Evolutionary conservation across 2,797 vertebrate genomes (phyloP), one percentile per base, ranked within the genome.

Genomic region (Siniperca obscura): DNA sequence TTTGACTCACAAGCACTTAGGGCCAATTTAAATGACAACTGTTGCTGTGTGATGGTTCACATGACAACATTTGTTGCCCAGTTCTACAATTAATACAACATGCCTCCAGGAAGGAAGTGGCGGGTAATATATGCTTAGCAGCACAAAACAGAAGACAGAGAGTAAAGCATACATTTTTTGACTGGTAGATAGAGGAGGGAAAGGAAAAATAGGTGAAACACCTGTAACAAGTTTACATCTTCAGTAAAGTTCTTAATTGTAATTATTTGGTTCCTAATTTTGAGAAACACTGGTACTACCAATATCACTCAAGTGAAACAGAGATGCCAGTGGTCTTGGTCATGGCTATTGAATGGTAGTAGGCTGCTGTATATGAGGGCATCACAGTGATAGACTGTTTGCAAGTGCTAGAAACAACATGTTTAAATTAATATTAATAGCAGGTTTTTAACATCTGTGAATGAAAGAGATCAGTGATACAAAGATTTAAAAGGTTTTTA

Each of bases 11-110:
- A 74, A 86, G 78, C 65, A 72, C 80, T 85, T 81, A 78, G 30
- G 70, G 86, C 78, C 88, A 86, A 87, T 84, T 87, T 75, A 82
- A 69, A 62, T 55, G 60, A 86, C 66, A 68, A 65, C 82, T 69
- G 74, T 78, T 67, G 55, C 38, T 2, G 46, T 66, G 30, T 30
- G 30, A 30, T 2, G 30, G 30, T 19, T 71, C 42, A 60, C 46
- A 70, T 62, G 65, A 70, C 52, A 80, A 38, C 17, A 25, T 69
- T 10, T 74, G n/a, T 59, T 50, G 36, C 36, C 11, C 25, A 50
- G n/a, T 21, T 71, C 4, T 48, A 61, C 46, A 6, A 13, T 62
- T 46, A 65, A 74, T 27, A 38, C 40, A 65, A 9, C 13, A 19
- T 21, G 19, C 7, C 17, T 42, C 38, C 8, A 73, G 46, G 19